phyloP scores from a whole-genome alignment of 2,888 invertebrate species.

The Pristionchus maxplancki region DNA sequence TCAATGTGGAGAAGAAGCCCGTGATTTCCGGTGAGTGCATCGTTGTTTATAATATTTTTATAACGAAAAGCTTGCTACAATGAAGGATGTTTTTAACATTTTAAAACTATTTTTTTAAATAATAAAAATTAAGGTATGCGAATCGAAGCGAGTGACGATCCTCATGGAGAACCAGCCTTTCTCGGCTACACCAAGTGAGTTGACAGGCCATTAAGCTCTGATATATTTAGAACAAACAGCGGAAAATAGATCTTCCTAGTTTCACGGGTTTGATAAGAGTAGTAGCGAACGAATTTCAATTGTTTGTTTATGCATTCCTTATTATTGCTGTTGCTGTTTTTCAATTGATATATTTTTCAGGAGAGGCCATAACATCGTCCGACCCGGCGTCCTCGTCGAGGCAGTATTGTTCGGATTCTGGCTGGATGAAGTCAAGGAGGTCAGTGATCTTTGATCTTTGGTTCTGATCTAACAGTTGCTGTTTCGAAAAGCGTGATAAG shows the following conservation, averaged over 20 bases:
- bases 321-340: not conserved
- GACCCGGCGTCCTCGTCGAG: slow-evolving; percentile 63
- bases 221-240: no score
- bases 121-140: slow-evolving; percentile 10
- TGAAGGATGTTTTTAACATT: no score
- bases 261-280: no score
- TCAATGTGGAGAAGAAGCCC: slow-evolving; percentile 47
- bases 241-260: no score
- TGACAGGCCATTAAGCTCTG: not conserved
- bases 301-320: no score
- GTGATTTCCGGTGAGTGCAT: slow-evolving; percentile 10
- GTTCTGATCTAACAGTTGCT: not conserved
- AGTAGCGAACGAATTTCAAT: not conserved
- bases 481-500: no score
- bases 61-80: no score
- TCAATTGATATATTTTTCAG: not conserved
- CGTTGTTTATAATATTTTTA: no score
- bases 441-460: slow-evolving; percentile 15
- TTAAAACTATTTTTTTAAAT: no score
- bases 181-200: slow-evolving; percentile 39
- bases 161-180: slow-evolving; percentile 23
- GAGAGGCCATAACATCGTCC: slow-evolving; percentile 61
- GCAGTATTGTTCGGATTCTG: slow-evolving; percentile 73
- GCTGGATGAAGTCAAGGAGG: slow-evolving; percentile 68
- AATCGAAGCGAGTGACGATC: slow-evolving; percentile 3